phyloP scores from a whole-genome alignment of 2,113 vertebrate species.

The Oreochromis tanganicae region DNA sequence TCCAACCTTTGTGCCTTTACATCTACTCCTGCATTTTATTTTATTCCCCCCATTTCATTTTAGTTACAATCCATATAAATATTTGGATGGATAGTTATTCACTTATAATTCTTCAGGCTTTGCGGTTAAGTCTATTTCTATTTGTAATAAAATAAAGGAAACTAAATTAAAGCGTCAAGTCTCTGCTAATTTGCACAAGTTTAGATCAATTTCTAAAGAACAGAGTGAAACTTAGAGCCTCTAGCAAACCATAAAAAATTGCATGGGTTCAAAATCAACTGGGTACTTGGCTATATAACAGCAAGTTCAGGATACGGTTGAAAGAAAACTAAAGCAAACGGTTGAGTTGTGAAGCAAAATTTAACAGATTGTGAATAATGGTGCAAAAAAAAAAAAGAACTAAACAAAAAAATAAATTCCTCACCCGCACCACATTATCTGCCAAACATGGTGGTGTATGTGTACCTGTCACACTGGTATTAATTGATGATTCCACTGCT shows the following conservation, averaged over 20 bases:
- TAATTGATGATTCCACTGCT: neutral
- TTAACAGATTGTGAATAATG: neutral
- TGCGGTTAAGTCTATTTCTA: neutral
- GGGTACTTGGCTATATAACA: neutral
- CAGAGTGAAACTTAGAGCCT: neutral
- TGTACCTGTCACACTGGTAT: neutral
- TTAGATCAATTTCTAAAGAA: neutral
- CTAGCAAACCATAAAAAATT: neutral
- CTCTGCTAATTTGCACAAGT: neutral
- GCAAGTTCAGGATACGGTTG: neutral
- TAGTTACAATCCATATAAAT: neutral
- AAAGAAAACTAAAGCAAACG: neutral
- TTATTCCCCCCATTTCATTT: neutral
- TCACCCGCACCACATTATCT: neutral
- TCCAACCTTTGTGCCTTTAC: conserved; percentile 1
- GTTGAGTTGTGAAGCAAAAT: neutral
- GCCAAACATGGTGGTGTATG: neutral
- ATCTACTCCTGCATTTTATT: neutral
- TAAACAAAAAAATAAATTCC: neutral
- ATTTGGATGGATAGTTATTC: neutral
- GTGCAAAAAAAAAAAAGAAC: neutral
- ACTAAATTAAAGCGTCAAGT: neutral
- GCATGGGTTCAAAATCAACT: neutral
- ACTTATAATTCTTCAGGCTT: neutral
- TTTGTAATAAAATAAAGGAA: neutral